Percentiles rank a stretch among this genome's conserved stretches.
Conservation (phyloP, 1,140 invertebrate species). For the Aphis craccivora region DNA sequence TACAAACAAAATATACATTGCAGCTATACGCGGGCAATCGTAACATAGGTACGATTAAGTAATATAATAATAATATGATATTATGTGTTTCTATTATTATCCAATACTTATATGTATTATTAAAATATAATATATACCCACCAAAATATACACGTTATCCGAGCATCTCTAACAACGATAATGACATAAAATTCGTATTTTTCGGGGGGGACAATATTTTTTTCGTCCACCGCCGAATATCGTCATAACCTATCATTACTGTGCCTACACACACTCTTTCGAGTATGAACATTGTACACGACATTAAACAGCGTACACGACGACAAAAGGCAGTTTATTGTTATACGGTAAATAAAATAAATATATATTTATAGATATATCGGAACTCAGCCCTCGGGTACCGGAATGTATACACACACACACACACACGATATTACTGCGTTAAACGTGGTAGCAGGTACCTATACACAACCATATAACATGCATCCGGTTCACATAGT, state of each 20-base stretch:
- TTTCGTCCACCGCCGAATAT: not conserved
- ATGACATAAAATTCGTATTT: not conserved
- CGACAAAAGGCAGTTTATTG: conserved; percentile 26
- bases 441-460: not conserved
- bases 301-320: not conserved
- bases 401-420: not conserved
- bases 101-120: too few relatives aligned
- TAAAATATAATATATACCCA: not conserved
- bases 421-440: not conserved
- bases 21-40: not conserved
- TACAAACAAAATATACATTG: not conserved
- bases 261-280: not conserved
- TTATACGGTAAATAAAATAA: not conserved
- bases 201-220: not conserved
- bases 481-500: conserved; percentile 13
- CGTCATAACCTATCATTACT: conserved; percentile 9
- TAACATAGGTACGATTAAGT: not conserved
- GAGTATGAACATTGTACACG: not conserved
- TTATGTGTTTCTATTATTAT: not conserved
- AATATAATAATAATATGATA: not conserved
- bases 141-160: not conserved
- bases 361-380: not conserved
- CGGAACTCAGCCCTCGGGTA: not conserved
- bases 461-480: not conserved
- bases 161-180: conserved; percentile 8